Evolutionary conservation across 2,797 vertebrate genomes (phyloP).

Genomic region (Hipposideros larvatus): DNA sequence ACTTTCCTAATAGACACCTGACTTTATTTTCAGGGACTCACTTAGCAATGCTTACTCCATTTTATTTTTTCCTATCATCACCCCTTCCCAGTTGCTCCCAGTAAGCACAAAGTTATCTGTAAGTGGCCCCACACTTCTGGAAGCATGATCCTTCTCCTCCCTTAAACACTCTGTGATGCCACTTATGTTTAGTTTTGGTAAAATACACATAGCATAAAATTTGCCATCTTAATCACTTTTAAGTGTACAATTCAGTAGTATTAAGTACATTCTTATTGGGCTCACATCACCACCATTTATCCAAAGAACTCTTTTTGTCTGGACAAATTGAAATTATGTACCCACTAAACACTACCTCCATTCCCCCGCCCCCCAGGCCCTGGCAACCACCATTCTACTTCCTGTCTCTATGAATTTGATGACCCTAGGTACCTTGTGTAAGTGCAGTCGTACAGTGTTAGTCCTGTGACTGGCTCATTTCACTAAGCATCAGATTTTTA

Average conservation of each 20-base stretch:
- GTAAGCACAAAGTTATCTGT: background rate
- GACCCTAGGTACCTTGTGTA: background rate
- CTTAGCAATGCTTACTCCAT: background rate
- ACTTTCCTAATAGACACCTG: background rate
- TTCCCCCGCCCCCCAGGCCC: background rate
- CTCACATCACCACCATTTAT: background rate
- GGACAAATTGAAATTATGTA: background rate
- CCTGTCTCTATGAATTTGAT: background rate
- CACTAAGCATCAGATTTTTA: background rate
- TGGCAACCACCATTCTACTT: too few species aligned
- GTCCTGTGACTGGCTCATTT: background rate
- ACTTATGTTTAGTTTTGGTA: background rate
- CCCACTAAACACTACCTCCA: background rate
- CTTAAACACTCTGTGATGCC: background rate
- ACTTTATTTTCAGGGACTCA: too few species aligned
- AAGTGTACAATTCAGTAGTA: too few species aligned
- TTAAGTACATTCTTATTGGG: background rate
- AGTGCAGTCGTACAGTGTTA: background rate
- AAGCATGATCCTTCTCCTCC: background rate
- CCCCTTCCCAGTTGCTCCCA: background rate
- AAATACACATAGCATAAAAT: too few species aligned
- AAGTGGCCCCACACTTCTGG: background rate
- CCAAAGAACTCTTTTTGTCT: background rate
- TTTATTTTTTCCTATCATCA: background rate
- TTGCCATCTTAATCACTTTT: rapidly evolving